A percentile compares a stretch with the other conserved stretches of the same genome.
Evolutionary conservation across 2,888 invertebrate species (phyloP).

Genomic region (Sinodicranocentrus sp.): DNA sequence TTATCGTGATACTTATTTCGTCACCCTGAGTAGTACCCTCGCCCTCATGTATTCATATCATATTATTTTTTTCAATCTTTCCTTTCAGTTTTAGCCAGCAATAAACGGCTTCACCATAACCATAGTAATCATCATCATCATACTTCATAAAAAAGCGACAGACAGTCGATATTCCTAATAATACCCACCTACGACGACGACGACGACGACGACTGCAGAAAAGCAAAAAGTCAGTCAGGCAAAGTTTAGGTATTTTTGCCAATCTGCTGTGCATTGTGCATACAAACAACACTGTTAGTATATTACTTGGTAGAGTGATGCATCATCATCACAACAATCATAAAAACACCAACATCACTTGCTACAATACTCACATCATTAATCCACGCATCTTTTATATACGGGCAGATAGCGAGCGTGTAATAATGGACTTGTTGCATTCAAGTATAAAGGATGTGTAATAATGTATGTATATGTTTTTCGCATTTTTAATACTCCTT

Average conservation of each 20-base stretch:
- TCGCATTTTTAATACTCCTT: neutral
- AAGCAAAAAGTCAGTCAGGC: constrained; percentile 23
- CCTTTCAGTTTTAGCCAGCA: neutral
- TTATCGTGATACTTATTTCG: constrained; percentile 30
- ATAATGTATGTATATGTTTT: constrained; percentile 25
- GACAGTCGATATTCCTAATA: constrained; percentile 20
- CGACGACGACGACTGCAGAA: constrained; percentile 1
- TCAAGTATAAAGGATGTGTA: no score
- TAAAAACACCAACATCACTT: neutral
- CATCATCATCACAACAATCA: constrained; percentile 29
- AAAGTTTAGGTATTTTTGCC: constrained; percentile 15
- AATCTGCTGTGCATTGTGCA: constrained; percentile 18
- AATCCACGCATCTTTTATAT: neutral
- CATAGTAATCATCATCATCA: constrained; percentile 1
- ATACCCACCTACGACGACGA: constrained; percentile 4
- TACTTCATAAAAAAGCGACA: constrained; percentile 5
- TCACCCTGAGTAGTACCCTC: constrained; percentile 15
- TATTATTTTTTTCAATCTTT: constrained; percentile 25
- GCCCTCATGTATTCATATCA: constrained; percentile 1
- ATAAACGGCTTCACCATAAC: no score
- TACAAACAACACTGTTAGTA: no score
- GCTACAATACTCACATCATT: constrained; percentile 12
- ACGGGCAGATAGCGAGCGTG: no score
- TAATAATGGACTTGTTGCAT: no score
- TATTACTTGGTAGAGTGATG: constrained; percentile 5